Conservation (phyloP, 2,797 vertebrate species). For the Coranthus polyacanthus region DNA sequence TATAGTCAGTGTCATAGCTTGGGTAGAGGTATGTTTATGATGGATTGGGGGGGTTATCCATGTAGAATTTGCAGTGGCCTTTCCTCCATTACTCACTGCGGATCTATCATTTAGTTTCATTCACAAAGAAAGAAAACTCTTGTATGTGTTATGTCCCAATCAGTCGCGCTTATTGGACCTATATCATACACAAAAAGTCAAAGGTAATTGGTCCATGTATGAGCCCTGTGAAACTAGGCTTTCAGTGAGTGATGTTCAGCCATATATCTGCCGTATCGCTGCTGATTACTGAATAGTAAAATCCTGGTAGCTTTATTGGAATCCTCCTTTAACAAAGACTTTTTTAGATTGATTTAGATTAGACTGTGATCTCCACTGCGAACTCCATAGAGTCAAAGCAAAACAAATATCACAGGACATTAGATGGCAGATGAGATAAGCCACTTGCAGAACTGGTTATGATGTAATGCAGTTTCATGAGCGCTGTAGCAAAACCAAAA, state of each 20-base stretch:
- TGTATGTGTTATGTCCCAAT: neutral
- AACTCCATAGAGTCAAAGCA: neutral
- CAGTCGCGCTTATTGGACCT: neutral
- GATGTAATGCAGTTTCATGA: constrained; percentile 19
- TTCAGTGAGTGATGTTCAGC: neutral
- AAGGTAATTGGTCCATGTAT: neutral
- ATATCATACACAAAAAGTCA: neutral
- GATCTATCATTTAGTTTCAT: constrained; percentile 6
- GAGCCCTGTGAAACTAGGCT: no score
- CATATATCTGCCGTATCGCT: no score
- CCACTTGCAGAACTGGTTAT: constrained; percentile 64
- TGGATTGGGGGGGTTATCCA: constrained; percentile 15
- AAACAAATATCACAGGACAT: neutral
- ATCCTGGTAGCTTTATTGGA: neutral
- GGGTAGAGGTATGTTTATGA: constrained; percentile 1
- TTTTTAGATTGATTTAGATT: neutral
- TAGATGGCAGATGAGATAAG: constrained; percentile 22
- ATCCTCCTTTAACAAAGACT: neutral
- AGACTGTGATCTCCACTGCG: neutral
- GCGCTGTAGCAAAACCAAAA: constrained; percentile 10
- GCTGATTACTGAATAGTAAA: neutral
- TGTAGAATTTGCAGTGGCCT: constrained; percentile 12
- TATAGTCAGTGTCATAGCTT: neutral
- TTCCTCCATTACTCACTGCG: constrained; percentile 1
- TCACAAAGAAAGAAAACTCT: constrained; percentile 9